Conservation (phyloP, 2,797 vertebrate species). For the Tympanoctomys barrerae region DNA sequence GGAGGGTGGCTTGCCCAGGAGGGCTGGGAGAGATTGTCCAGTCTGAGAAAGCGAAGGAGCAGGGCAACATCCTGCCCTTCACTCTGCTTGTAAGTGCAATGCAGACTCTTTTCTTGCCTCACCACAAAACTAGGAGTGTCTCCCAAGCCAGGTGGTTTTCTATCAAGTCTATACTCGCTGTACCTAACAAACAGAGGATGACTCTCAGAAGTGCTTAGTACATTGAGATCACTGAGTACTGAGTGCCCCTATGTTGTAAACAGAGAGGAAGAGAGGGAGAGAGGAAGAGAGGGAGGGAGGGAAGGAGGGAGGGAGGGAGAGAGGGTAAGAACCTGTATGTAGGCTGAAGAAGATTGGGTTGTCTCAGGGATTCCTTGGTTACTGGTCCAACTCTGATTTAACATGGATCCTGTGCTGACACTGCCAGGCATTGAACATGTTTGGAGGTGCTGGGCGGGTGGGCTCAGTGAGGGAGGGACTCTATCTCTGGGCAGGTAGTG, state of each 20-base stretch:
- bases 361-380: not conserved
- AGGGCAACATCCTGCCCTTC: not conserved
- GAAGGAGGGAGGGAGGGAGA: no score
- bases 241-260: no score
- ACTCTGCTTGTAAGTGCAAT: not conserved
- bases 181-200: not conserved
- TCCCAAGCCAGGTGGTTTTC: not conserved
- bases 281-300: no score
- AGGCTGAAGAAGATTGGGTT: not conserved
- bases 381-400: not conserved
- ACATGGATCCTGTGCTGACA: not conserved
- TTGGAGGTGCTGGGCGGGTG: fast-evolving
- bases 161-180: not conserved
- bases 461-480: not conserved
- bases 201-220: not conserved
- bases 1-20: not conserved
- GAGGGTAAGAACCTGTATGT: not conserved
- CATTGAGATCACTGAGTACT: not conserved
- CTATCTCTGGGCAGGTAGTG: not conserved
- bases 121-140: not conserved
- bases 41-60: not conserved
- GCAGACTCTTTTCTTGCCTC: not conserved
- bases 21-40: not conserved
- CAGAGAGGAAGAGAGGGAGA: no score
- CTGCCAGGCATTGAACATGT: no score